Percentiles rank a stretch among this genome's conserved stretches.
Evolutionary conservation across 2,113 vertebrate species (phyloP).

Genomic region (Zingel zingel): DNA sequence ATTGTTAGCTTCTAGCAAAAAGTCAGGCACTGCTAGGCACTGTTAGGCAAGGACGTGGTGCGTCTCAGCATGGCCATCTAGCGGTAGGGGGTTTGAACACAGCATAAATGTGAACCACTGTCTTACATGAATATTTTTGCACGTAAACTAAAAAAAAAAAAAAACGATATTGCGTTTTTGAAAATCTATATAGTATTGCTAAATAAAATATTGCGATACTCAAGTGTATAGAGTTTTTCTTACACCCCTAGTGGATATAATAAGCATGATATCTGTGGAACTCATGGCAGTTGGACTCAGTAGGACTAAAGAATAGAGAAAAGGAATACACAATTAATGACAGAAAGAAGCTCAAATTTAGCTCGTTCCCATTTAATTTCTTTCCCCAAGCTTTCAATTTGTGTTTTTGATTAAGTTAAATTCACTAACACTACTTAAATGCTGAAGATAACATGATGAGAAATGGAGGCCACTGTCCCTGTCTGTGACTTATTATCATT

Average conservation of each 20-base stretch:
- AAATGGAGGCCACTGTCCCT: neutral
- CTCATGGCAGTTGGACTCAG: neutral
- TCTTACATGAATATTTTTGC: too few relatives aligned
- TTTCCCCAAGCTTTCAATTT: neutral
- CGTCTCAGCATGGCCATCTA: too few relatives aligned
- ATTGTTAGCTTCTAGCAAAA: too few relatives aligned
- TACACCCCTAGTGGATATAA: neutral
- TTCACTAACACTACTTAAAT: neutral
- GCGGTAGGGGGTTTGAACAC: too few relatives aligned
- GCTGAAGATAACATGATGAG: neutral
- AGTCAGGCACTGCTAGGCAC: too few relatives aligned
- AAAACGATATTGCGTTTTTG: too few relatives aligned
- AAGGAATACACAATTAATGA: neutral
- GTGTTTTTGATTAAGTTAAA: neutral
- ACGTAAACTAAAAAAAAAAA: too few relatives aligned
- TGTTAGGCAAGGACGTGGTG: too few relatives aligned
- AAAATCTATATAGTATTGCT: too few relatives aligned
- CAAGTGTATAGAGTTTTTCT: too few relatives aligned
- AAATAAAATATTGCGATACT: too few relatives aligned
- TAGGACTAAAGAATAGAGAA: neutral
- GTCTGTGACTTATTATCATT: slow-evolving; percentile 18
- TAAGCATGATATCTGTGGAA: neutral
- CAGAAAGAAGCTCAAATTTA: neutral
- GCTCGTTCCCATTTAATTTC: neutral
- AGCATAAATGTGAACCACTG: too few relatives aligned